Evolutionary conservation across 1,140 invertebrate genomes (phyloP), one percentile per base, ranked within the genome.

Genomic region (Phenacoccus solenopsis): DNA sequence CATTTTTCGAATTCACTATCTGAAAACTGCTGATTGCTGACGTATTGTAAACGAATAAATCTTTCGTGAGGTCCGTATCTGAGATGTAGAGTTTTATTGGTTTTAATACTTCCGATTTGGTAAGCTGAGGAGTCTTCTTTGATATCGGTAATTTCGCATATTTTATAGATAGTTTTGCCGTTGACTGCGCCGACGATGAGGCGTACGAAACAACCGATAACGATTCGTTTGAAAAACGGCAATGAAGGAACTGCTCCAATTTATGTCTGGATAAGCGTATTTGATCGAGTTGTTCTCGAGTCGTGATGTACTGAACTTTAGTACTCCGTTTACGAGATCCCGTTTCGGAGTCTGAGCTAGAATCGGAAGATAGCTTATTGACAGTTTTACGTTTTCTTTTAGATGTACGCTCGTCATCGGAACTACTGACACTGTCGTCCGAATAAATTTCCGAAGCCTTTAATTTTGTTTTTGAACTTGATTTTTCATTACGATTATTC

Each of bases 91-190:
- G 85, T 87, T 81, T 97, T 97, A 80, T 99, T 98, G 2, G 97
- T 99, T 73, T 90, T 84, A 4, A 94, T 96, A 70, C 82, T 86
- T n/a, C 92, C 92, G 21, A 99, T 80, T 72, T 91, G 88, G 78
- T 99, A 99, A 56, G 98, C 87, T 82, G 92, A 98, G 0, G 88
- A 88, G 0, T 95, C 98, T 82, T 98, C 96, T 70, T 95, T 91
- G 4, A 98, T 93, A 73, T 93, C 94, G 70, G 89, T 85, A 35
- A 98, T 90, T 82, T 98, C 96, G 20, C 80, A 78, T 79, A 85
- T 93, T 76, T 93, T 85, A 78, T 98, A 98, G 0, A 98, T 91
- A 0, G 94, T 87, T 75, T 87, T 85, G 4, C 89, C 88, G 75
- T 91, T 88, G 78, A 96, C 90, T 76, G 91, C 90, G 0, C 96